These are phyloP conservation scores for Macrosiphum euphorbiae DNA, from an alignment of 2,888 invertebrate species.

Conservation along the genomic window DNA sequence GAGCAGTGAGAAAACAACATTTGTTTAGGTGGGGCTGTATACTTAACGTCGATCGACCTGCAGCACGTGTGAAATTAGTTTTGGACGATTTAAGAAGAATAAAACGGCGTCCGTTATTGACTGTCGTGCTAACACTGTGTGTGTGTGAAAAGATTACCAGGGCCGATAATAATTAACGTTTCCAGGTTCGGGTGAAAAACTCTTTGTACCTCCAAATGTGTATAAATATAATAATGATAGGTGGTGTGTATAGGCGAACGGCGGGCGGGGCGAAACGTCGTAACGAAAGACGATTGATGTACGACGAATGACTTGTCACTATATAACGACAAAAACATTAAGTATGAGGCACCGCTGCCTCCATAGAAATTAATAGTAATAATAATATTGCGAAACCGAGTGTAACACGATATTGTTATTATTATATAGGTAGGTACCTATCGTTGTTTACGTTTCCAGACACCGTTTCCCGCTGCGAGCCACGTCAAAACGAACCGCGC, in stretches of 20 bases:
- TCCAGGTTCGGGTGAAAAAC: slow-evolving; percentile 2
- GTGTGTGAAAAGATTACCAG: background rate
- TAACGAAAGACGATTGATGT: slow-evolving; percentile 44
- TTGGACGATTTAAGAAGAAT: slow-evolving; percentile 13
- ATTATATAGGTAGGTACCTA: background rate
- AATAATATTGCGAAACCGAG: slow-evolving; percentile 34
- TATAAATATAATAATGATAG: background rate
- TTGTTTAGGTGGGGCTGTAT: background rate
- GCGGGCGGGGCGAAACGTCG: background rate
- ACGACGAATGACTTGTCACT: slow-evolving; percentile 47
- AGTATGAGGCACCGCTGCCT: background rate
- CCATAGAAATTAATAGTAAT: background rate
- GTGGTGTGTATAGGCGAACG: background rate
- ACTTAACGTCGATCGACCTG: background rate
- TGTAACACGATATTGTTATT: background rate
- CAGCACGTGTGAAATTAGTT: slow-evolving; percentile 20
- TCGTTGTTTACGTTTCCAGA: background rate
- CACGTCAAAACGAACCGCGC: background rate
- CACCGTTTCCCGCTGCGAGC: slow-evolving; percentile 25
- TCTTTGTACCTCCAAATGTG: background rate
- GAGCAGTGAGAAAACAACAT: background rate
- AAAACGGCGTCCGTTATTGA: background rate
- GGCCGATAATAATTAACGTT: background rate
- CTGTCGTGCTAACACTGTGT: background rate
- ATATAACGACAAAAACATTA: slow-evolving; percentile 6